Evolutionary conservation across 2,113 vertebrate genomes (phyloP), one percentile per base, ranked within the genome.

Genomic region (Tapirus terrestris): DNA sequence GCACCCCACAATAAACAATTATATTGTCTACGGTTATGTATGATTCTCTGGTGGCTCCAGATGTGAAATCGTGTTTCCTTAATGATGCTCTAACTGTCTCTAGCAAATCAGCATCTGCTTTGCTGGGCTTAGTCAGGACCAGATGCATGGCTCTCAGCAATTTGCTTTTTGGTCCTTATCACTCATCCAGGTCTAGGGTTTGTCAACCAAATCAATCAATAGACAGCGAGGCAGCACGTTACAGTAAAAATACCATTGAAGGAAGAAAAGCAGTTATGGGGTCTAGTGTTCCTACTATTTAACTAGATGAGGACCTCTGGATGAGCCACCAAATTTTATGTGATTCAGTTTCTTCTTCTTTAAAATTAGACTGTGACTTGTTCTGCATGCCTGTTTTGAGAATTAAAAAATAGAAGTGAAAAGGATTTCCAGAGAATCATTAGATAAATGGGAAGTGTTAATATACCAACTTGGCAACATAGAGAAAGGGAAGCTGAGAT

Each of bases 51-150:
- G 82, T 72, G 90, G 83, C 79, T 98, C 94, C 97, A 96, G 96
- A 96, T 97, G 92, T 89, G 89, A 96, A 88, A 72, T 89, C 79
- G 79, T 89, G 72, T 95, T 96, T 97, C 53, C 91, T 96, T 96
- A 96, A 94, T 96, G 95, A 87, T 92, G 60, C 72, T 65, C n/a
- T 84, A 17, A 79, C 45, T 77, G 51, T 97, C 83, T 96, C 21
- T 20, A 95, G 89, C 43, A 89, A 96, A 91, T 86, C 83, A 95
- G 75, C 96, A 95, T 96, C 92, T 96, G 94, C 68, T 97, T 65
- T 83, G 33, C 31, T 86, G 75, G 76, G 72, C 61, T 84, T 94
- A 53, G 65, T 85, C 70, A 88, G 87, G 73, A 67, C 53, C 73
- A 91, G 89, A 73, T 92, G 33, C 87, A 31, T 11, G 81, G 48